Percentiles rank a stretch among this genome's conserved stretches.
Conservation (phyloP, 2,113 vertebrate genomes). For the Beaufortia kweichowensis region DNA sequence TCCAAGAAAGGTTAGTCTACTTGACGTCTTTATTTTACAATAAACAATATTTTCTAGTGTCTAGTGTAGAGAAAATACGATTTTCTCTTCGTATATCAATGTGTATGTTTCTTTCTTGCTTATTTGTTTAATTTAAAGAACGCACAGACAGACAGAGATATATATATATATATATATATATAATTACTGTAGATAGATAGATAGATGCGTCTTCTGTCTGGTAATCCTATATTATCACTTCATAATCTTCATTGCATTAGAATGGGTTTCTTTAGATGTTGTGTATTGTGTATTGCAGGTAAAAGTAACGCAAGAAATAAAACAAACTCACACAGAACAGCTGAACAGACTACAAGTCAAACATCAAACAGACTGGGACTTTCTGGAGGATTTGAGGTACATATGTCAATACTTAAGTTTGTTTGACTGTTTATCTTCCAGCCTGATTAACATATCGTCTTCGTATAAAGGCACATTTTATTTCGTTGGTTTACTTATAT, state of each 20-base stretch:
- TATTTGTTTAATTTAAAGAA: neutral
- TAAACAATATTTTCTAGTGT: neutral
- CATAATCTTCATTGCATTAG: no score
- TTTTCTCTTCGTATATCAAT: neutral
- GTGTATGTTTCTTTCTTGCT: neutral
- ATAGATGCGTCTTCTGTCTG: no score
- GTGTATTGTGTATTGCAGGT: conserved; percentile 62
- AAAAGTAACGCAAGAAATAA: conserved; percentile 97
- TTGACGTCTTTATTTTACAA: neutral
- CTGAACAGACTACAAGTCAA: conserved; percentile 91
- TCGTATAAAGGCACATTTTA: neutral
- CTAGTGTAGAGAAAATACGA: neutral
- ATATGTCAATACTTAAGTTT: neutral
- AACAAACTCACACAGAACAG: conserved; percentile 92
- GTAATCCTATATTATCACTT: no score
- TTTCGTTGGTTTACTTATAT: no score
- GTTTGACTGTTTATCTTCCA: neutral
- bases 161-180: neutral
- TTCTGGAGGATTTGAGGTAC: conserved; percentile 95
- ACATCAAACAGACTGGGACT: conserved; percentile 94
- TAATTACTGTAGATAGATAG: neutral
- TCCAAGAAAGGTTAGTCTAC: conserved; percentile 86
- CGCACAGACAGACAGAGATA: neutral
- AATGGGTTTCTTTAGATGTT: neutral
- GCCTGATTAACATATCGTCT: neutral